Percentiles rank a stretch among this genome's conserved stretches.
Conservation (phyloP, 2,113 vertebrate genomes). For the Gymnocephalus cernua region DNA sequence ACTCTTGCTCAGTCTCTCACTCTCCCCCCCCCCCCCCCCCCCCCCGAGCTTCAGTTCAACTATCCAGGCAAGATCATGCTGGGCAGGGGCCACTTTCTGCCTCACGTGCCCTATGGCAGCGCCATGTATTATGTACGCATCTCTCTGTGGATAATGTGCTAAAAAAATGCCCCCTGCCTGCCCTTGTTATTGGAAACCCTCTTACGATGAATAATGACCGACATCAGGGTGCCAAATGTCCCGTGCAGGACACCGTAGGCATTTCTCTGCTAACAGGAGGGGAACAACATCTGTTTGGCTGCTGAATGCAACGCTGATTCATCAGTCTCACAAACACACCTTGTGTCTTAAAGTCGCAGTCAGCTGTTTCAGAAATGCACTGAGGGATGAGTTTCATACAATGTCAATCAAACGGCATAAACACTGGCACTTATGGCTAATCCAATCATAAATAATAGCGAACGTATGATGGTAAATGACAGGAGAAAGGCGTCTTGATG, state of each 20-base stretch:
- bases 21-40: conserved; percentile 22
- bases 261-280: conserved; percentile 79
- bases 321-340: conserved; percentile 74
- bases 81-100: conserved; percentile 55
- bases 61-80: conserved; percentile 51
- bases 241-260: conserved; percentile 82
- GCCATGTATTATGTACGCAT: conserved; percentile 74
- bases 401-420: conserved; percentile 48
- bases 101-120: conserved; percentile 56
- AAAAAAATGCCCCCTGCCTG: conserved; percentile 81
- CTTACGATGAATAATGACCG: conserved; percentile 85
- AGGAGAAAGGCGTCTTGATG: neutral
- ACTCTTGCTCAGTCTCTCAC: conserved; percentile 42
- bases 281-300: conserved; percentile 85
- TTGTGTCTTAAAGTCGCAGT: conserved; percentile 74
- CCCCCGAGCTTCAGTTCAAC: conserved; percentile 44
- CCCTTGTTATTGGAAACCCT: conserved; percentile 85
- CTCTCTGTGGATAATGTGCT: conserved; percentile 73
- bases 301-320: conserved; percentile 79
- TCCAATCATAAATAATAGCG: conserved; percentile 7
- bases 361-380: conserved; percentile 62
- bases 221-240: conserved; percentile 86
- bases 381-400: conserved; percentile 22
- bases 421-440: conserved; percentile 29
- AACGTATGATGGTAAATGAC: conserved; percentile 8